Evolutionary conservation across 2,113 vertebrate genomes (phyloP).

Genomic region (Corythoichthys haematopterus): DNA sequence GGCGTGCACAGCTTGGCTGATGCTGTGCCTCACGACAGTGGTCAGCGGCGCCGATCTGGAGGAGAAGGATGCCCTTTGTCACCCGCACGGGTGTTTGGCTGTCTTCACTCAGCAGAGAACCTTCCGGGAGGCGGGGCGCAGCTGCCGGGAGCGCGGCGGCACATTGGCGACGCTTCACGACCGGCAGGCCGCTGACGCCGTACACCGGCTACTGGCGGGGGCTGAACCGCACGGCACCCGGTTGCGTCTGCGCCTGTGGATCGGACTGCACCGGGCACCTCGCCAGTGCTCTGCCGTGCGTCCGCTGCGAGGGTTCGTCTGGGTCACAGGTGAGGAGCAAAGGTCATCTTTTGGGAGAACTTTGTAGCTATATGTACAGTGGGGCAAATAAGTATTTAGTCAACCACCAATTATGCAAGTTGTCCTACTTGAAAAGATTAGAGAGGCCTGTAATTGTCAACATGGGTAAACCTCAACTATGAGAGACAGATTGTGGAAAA

Average conservation of each 20-base stretch:
- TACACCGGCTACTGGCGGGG: slow-evolving; percentile 72
- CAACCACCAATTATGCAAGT: no score
- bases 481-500: no score
- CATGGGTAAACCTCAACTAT: no score
- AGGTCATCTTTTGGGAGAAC: background rate
- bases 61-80: slow-evolving; percentile 73
- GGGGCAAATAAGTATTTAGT: no score
- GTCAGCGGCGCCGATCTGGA: slow-evolving; percentile 29
- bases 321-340: slow-evolving; percentile 71
- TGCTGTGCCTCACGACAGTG: slow-evolving; percentile 48
- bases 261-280: slow-evolving; percentile 81
- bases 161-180: slow-evolving; percentile 79
- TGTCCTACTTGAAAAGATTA: no score
- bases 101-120: slow-evolving; percentile 74
- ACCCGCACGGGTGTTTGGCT: slow-evolving; percentile 76
- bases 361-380: background rate
- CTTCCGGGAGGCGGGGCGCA: slow-evolving; percentile 82
- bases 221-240: slow-evolving; percentile 40
- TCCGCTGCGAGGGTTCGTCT: slow-evolving; percentile 82
- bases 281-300: slow-evolving; percentile 80
- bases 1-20: slow-evolving; percentile 43
- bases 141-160: slow-evolving; percentile 79
- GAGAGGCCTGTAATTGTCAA: no score
- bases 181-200: slow-evolving; percentile 70
- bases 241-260: slow-evolving; percentile 76